Evolutionary conservation across 2,888 invertebrate species (phyloP).

Genomic region (Steinernema hermaphroditum): DNA sequence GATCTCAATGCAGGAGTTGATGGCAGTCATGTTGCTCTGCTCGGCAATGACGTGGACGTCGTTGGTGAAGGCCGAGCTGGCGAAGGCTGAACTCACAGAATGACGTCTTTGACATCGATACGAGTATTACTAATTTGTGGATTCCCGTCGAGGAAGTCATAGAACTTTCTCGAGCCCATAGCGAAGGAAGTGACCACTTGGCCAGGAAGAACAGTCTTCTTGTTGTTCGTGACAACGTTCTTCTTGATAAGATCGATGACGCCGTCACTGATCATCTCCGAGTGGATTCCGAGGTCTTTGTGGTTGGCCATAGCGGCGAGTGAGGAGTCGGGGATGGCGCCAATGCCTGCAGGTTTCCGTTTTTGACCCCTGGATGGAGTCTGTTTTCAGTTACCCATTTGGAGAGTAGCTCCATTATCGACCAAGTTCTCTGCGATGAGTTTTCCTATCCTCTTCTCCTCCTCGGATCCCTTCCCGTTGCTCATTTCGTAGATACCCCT

Average conservation of each 20-base stretch:
- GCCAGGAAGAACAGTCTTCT: conserved; percentile 81
- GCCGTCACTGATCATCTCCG: conserved; percentile 95
- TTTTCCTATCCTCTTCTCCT: conserved; percentile 80
- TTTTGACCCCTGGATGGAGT: neutral
- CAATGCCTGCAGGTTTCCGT: conserved; percentile 73
- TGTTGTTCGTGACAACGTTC: conserved; percentile 86
- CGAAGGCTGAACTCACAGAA: conserved; percentile 45
- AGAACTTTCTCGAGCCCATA: conserved; percentile 83
- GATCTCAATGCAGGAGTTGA: conserved; percentile 91
- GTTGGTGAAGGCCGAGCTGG: conserved; percentile 43
- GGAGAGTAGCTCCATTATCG: conserved; percentile 86
- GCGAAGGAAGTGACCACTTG: conserved; percentile 89
- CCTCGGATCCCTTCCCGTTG: conserved; percentile 34
- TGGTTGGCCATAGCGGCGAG: conserved; percentile 79
- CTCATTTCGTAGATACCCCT: neutral
- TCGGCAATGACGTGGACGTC: conserved; percentile 56
- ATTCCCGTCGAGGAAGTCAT: conserved; percentile 90
- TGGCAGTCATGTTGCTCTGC: conserved; percentile 89
- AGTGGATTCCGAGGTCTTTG: conserved; percentile 90
- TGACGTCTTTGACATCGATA: too few relatives aligned
- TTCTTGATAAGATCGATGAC: conserved; percentile 83
- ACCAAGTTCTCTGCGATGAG: conserved; percentile 87
- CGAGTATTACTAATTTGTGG: conserved; percentile 75
- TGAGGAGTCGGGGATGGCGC: conserved; percentile 91
- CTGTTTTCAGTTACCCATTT: conserved; percentile 72